Evolutionary conservation across 2,888 invertebrate genomes (phyloP), one percentile per base, ranked within the genome.

Genomic region (Lissocephala sabroskyi): DNA sequence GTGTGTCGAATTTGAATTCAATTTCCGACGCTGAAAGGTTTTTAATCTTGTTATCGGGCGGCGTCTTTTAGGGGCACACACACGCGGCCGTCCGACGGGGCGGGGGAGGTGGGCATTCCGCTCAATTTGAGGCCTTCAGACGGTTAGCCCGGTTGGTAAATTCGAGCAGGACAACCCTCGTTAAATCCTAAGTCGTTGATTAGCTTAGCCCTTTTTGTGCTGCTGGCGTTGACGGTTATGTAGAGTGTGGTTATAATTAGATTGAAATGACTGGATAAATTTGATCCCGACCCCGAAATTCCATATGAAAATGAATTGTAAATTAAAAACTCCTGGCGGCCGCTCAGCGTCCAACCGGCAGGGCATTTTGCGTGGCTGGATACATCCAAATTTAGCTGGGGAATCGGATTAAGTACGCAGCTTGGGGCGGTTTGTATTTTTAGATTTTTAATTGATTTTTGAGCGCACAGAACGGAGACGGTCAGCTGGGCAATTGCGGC

Each of bases 1-100:
- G 75, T 75, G 78, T 71, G 64, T 63, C 71, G 75, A 74, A 74
- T 77, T 74, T 62, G 59, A 73, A 73, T 73, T 73, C 75, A 73
- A 77, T 73, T 73, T 73, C 71, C 65, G 71, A 64, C 56, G 67
- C 66, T 73, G 71, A 73, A 77, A 73, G 78, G 78, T 73, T 73
- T 73, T 77, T 73, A 73, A 73, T 73, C 78, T 74, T 74, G 75
- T 77, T 74, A 70, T 53, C 62, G 37, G 50, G 49, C 59, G 52
- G 65, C 52, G 62, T 41, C 48, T 52, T 29, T n/a, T n/a, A n/a
- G n/a, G n/a, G n/a, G n/a, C n/a, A n/a, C n/a, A n/a, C n/a, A n/a
- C n/a, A n/a, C n/a, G n/a, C n/a, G n/a, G n/a, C n/a, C n/a, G n/a
- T n/a, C n/a, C n/a, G n/a, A n/a, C n/a, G n/a, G n/a, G n/a, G n/a